Evolutionary conservation across 2,113 vertebrate genomes (phyloP).

Genomic region (Cheirogaleus medius): DNA sequence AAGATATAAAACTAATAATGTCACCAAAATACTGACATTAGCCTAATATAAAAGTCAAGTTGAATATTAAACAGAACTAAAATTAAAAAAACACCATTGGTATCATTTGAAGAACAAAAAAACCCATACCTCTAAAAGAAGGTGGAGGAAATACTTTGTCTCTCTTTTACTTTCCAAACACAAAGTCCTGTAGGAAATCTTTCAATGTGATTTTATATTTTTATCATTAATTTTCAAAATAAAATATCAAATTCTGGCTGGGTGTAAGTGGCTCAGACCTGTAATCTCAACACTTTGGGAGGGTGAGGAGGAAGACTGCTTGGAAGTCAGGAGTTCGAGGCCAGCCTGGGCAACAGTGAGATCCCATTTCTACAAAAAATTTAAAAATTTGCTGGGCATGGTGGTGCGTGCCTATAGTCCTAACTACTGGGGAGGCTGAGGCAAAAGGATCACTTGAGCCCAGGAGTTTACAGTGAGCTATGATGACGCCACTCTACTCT

Average conservation of each 20-base stretch:
- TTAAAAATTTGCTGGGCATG: no score
- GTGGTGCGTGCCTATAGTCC: no score
- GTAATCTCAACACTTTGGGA: no score
- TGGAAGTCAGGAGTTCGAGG: no score
- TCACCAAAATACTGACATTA: not conserved
- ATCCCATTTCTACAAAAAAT: no score
- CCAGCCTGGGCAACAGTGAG: no score
- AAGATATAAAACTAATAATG: not conserved
- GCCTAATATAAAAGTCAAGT: not conserved
- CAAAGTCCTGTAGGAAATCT: not conserved
- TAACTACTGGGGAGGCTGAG: no score
- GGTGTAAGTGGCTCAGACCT: no score
- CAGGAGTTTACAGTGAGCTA: no score
- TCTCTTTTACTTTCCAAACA: not conserved
- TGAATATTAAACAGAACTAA: conserved; percentile 23
- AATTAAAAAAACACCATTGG: not conserved
- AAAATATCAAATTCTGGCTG: not conserved
- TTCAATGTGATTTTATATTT: not conserved
- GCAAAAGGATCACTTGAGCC: no score
- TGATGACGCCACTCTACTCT: no score
- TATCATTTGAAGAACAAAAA: not conserved
- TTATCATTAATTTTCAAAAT: not conserved
- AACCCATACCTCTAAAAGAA: not conserved
- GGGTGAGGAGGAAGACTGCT: no score
- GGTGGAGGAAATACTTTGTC: not conserved